Evolutionary conservation across 2,797 vertebrate species (phyloP).

Genomic region (Bradypus variegatus): DNA sequence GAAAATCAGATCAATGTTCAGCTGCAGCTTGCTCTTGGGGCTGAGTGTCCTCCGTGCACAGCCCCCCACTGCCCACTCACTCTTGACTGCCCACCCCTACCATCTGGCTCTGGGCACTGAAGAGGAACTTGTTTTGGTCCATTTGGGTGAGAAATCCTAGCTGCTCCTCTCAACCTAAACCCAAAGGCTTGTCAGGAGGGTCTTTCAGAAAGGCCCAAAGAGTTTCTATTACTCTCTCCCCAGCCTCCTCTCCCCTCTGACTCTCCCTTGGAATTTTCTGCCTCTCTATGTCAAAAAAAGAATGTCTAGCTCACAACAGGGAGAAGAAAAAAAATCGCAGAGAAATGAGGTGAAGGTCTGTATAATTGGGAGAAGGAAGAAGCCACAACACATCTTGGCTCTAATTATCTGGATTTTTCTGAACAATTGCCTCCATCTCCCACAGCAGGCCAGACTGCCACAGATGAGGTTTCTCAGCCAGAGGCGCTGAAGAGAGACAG

Average conservation of each 20-base stretch:
- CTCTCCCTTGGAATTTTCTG: slow-evolving; percentile 19
- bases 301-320: neutral
- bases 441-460: slow-evolving; percentile 53
- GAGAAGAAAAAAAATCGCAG: neutral
- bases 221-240: neutral
- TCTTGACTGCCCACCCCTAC: neutral
- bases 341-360: slow-evolving; percentile 34
- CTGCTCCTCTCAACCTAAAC: slow-evolving; percentile 29
- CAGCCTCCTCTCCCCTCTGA: neutral
- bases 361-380: slow-evolving; percentile 52
- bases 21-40: neutral
- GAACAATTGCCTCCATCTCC: slow-evolving; percentile 61
- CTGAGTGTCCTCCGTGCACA: neutral
- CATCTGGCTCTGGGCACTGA: neutral
- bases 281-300: neutral
- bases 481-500: slow-evolving; percentile 66
- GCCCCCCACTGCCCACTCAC: neutral
- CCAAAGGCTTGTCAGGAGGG: slow-evolving; percentile 15
- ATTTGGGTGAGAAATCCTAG: neutral
- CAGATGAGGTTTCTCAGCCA: slow-evolving; percentile 60
- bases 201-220: neutral
- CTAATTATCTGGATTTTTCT: slow-evolving; percentile 63
- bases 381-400: slow-evolving; percentile 54
- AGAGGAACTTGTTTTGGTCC: neutral
- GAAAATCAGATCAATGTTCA: slow-evolving; percentile 21